Evolutionary conservation across 2,888 invertebrate genomes (phyloP), one percentile per base, ranked within the genome.

Genomic region (Ophion obscuratus): DNA sequence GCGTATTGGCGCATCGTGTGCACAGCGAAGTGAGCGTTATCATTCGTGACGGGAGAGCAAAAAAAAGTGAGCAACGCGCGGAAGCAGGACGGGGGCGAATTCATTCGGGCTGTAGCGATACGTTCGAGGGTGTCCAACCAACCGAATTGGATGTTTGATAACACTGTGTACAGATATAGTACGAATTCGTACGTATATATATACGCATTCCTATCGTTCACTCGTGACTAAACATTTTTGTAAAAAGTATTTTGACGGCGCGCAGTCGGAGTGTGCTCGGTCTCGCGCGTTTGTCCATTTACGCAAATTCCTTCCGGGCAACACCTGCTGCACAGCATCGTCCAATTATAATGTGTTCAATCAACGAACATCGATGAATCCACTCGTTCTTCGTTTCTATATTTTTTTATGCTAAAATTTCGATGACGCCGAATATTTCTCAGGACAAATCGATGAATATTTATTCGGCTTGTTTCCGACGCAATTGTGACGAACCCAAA

Each of bases 141-240:
- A 82, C 71, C 82, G 70, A 66, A 82, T 75, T 71, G 71, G 75
- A 70, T 79, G 79, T 76, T 82, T 82, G 79, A 85, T 85, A 76
- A 85, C 79, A 71, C 76, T 85, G 53, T 17, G 47, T 71, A 76
- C 40, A 83, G 71, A 53, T 76, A 73, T 67, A 71, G 20, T 14
- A 20, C 59, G 53, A 24, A 67, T 24, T 47, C 27, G 31, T 62
- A 47, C 62, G 57, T 62, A 53, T 66, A 47, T 64, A 53, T 59
- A 67, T 47, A 77, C 75, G 70, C 73, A 80, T 82, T 83, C 83
- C 76, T 79, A 79, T 79, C 80, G 75, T 83, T 85, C 83, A 80
- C 76, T 85, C 76, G 83, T 85, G 85, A 85, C 83, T 85, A 85
- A 85, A 85, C 83, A 83, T 85, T 85, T 85, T 80, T 80, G 83